These are phyloP conservation scores for Thecocarcelia acutangulata DNA, from an alignment of 2,888 invertebrate genomes.

Conservation along the genomic window DNA sequence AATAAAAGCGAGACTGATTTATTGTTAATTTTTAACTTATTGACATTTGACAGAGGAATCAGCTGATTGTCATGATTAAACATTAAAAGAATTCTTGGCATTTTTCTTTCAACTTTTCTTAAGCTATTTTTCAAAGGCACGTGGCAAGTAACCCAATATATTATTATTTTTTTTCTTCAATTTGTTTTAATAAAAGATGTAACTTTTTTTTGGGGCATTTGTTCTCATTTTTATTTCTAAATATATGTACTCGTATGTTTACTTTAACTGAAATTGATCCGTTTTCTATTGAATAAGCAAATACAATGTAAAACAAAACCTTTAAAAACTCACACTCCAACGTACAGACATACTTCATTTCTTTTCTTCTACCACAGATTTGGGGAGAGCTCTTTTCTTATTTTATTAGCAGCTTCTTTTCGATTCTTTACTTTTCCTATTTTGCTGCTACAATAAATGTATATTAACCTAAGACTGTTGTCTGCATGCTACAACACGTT, in stretches of 20 bases:
- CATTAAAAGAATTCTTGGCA: slow-evolving; percentile 17
- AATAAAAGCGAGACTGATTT: slow-evolving; percentile 62
- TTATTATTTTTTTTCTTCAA: neutral
- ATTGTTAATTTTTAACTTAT: slow-evolving; percentile 58
- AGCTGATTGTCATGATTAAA: slow-evolving; percentile 66
- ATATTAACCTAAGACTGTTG: neutral
- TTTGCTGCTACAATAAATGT: neutral
- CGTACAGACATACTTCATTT: too few relatives aligned
- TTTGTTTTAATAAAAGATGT: slow-evolving; percentile 23
- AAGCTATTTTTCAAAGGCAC: slow-evolving; percentile 10
- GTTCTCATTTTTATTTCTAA: neutral
- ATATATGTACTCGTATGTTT: neutral
- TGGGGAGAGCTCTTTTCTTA: neutral
- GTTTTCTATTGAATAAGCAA: slow-evolving; percentile 52
- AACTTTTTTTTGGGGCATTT: neutral
- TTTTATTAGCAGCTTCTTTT: slow-evolving; percentile 27
- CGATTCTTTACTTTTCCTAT: neutral
- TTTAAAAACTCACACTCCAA: neutral
- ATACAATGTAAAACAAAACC: slow-evolving; percentile 34
- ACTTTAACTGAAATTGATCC: slow-evolving; percentile 51
- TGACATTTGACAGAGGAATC: slow-evolving; percentile 66
- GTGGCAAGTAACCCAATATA: slow-evolving; percentile 1
- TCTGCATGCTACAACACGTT: slow-evolving; percentile 44
- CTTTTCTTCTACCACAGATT: neutral
- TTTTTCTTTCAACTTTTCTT: neutral